These are phyloP conservation scores for Agrochola lychnidis DNA, from an alignment of 2,888 invertebrate genomes.

Conservation along the genomic window DNA sequence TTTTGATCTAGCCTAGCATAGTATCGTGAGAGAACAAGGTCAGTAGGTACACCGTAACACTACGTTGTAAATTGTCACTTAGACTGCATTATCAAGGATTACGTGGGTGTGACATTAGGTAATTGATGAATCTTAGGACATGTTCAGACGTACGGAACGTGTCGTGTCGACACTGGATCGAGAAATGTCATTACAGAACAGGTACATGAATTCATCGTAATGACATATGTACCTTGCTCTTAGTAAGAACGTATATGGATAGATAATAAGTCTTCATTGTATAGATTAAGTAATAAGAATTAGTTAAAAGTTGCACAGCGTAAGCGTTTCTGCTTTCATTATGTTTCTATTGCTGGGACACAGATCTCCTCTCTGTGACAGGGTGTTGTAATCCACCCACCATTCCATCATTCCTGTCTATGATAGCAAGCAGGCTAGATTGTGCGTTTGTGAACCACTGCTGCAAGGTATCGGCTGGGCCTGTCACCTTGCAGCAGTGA, in stretches of 20 bases:
- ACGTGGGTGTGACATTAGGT: slow-evolving; percentile 27
- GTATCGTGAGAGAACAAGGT: neutral
- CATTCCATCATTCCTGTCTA: too few species aligned
- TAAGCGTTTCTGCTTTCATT: neutral
- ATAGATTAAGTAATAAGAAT: neutral
- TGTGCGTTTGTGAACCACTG: too few species aligned
- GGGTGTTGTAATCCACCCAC: neutral
- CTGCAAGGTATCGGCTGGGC: too few species aligned
- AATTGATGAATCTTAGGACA: slow-evolving; percentile 47
- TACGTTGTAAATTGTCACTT: slow-evolving; percentile 11
- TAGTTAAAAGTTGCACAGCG: too few species aligned
- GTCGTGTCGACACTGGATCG: slow-evolving; percentile 23
- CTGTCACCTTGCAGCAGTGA: too few species aligned
- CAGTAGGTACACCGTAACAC: neutral
- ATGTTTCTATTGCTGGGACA: neutral
- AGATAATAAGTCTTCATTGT: neutral
- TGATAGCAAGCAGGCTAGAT: too few species aligned
- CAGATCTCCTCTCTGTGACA: neutral
- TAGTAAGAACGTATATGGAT: neutral
- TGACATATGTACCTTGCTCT: neutral
- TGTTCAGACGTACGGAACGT: slow-evolving; percentile 26
- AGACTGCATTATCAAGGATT: slow-evolving; percentile 29
- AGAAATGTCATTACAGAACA: slow-evolving; percentile 10
- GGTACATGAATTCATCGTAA: neutral
- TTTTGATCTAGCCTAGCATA: neutral